Conservation (phyloP, 2,888 invertebrate genomes). For the Caenorhabditis sp. region DNA sequence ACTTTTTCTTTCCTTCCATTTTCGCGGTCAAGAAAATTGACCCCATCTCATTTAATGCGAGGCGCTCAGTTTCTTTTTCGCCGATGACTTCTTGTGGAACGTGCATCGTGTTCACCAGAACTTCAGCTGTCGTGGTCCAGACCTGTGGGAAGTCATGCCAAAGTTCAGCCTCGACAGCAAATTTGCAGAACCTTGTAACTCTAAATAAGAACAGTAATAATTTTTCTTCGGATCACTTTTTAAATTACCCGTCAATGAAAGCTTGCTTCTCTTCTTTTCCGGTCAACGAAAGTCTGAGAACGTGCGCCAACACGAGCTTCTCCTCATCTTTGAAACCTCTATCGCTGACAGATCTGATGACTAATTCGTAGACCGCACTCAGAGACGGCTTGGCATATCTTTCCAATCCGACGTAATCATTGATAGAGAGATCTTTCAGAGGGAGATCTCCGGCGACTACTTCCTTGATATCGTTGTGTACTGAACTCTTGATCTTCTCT, state of each 20-base stretch:
- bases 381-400: constrained; percentile 51
- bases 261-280: constrained; percentile 32
- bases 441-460: constrained; percentile 19
- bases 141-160: constrained; percentile 45
- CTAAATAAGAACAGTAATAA: constrained; percentile 7
- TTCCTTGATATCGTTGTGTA: constrained; percentile 49
- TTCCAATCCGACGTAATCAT: constrained; percentile 18
- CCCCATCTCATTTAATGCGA: constrained; percentile 15
- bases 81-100: constrained; percentile 13
- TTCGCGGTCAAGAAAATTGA: constrained; percentile 23
- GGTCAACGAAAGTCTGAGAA: constrained; percentile 28
- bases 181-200: constrained; percentile 33
- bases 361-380: constrained; percentile 42
- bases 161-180: constrained; percentile 32
- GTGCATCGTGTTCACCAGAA: constrained; percentile 34
- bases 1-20: constrained; percentile 9
- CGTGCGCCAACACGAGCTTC: not conserved
- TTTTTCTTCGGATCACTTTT: not conserved
- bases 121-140: constrained; percentile 34
- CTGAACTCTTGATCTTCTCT: constrained; percentile 20
- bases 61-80: not conserved
- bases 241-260: constrained; percentile 37
- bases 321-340: constrained; percentile 17
- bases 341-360: constrained; percentile 26
- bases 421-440: constrained; percentile 40